A percentile compares a stretch with the other conserved stretches of the same genome.
These are phyloP conservation scores for Cathartes aura DNA, from an alignment of 2,113 vertebrate species.

Conservation along the genomic window DNA sequence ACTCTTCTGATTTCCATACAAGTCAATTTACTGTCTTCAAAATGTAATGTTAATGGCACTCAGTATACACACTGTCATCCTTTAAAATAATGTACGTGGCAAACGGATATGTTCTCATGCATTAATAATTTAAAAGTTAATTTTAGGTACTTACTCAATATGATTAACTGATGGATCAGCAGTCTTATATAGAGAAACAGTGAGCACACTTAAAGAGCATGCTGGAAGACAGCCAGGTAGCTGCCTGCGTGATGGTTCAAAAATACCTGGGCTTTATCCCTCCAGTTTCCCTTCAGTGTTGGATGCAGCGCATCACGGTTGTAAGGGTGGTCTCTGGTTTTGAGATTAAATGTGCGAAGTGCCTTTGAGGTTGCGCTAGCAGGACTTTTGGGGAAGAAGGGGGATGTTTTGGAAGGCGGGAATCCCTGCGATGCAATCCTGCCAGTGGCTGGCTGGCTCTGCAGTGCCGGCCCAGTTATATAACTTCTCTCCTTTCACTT, in stretches of 20 bases:
- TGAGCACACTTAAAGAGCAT: not conserved
- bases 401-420: not conserved
- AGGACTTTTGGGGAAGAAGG: not conserved
- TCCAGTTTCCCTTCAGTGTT: not conserved
- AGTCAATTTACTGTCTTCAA: constrained; percentile 50
- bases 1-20: constrained; percentile 6
- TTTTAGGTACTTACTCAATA: constrained; percentile 60
- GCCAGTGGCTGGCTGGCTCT: not conserved
- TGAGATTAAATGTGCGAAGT: not conserved
- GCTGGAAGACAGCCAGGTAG: constrained; percentile 21
- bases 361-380: not conserved
- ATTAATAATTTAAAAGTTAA: constrained; percentile 71
- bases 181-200: constrained; percentile 22
- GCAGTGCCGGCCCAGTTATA: not conserved
- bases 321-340: not conserved
- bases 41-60: not conserved
- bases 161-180: constrained; percentile 67
- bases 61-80: constrained; percentile 44
- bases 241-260: not conserved
- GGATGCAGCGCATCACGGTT: fast-evolving
- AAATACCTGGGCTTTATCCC: constrained; percentile 10
- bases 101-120: constrained; percentile 55
- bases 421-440: not conserved
- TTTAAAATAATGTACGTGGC: constrained; percentile 55
- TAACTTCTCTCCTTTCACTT: constrained; percentile 5